phyloP scores from a whole-genome alignment of 2,888 invertebrate genomes.

The Pherbina coryleti region DNA sequence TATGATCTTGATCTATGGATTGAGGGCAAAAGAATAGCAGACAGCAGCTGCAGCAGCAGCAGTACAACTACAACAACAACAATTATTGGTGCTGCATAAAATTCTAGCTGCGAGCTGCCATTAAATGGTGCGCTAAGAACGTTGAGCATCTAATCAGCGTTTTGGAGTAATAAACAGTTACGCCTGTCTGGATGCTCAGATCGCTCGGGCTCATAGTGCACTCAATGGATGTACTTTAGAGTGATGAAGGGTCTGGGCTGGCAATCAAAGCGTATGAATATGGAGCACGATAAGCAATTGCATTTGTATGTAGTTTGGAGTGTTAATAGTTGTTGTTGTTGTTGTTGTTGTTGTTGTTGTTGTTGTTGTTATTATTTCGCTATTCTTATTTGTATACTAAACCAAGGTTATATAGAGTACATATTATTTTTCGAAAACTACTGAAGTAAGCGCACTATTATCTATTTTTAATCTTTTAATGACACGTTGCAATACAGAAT shows the following conservation, averaged over 20 bases:
- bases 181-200: not conserved
- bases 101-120: not conserved
- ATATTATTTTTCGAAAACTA: too few species aligned
- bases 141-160: slow-evolving; percentile 35
- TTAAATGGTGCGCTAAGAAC: slow-evolving; percentile 11
- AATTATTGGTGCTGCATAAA: not conserved
- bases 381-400: not conserved
- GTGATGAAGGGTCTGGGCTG: not conserved
- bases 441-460: too few species aligned
- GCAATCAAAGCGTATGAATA: not conserved
- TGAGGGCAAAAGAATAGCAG: slow-evolving; percentile 59
- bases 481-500: too few species aligned
- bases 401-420: not conserved
- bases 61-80: not conserved
- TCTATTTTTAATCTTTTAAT: too few species aligned
- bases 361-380: too few species aligned
- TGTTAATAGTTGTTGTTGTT: too few species aligned
- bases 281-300: not conserved
- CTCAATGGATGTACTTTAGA: not conserved
- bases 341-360: not conserved
- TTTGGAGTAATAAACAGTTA: slow-evolving; percentile 35
- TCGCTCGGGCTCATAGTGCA: not conserved
- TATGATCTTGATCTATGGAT: slow-evolving; percentile 68
- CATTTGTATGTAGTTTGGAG: too few species aligned
- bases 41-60: slow-evolving; percentile 10